Percentiles rank a stretch among this genome's conserved stretches.
phyloP scores from a whole-genome alignment of 2,888 invertebrate species.

The Eugnorisma glareosa region DNA sequence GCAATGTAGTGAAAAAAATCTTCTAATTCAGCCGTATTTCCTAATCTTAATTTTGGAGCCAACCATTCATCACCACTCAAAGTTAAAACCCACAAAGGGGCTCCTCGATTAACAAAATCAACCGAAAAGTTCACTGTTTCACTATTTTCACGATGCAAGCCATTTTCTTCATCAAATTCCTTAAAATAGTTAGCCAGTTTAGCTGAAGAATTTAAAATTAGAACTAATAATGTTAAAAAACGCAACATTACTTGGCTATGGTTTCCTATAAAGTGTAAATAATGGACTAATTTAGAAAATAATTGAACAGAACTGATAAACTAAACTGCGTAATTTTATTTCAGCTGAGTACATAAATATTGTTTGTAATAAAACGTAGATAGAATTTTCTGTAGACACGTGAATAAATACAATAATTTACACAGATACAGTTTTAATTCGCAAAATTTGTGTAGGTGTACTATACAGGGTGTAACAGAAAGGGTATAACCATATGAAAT shows the following conservation, averaged over 20 bases:
- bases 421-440: background rate
- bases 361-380: background rate
- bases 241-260: conserved; percentile 47
- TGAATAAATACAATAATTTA: conserved; percentile 1
- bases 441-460: background rate
- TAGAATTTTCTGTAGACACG: conserved; percentile 1
- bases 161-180: background rate
- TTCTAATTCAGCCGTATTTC: conserved; percentile 60
- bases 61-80: conserved; percentile 69
- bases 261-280: conserved; percentile 13
- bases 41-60: conserved; percentile 67
- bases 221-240: conserved; percentile 25
- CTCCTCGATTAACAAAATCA: conserved; percentile 40
- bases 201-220: conserved; percentile 42
- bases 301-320: conserved; percentile 1
- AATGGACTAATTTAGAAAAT: conserved; percentile 42
- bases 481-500: too few species aligned
- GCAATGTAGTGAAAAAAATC: conserved; percentile 62
- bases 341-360: conserved; percentile 56
- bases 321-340: conserved; percentile 37
- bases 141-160: background rate
- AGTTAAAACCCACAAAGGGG: conserved; percentile 74
- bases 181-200: conserved; percentile 29
- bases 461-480: too few species aligned
- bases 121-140: conserved; percentile 1